Percentiles rank a stretch among this genome's conserved stretches.
Conservation (phyloP, 2,888 invertebrate genomes). For the Rhagium mordax region DNA sequence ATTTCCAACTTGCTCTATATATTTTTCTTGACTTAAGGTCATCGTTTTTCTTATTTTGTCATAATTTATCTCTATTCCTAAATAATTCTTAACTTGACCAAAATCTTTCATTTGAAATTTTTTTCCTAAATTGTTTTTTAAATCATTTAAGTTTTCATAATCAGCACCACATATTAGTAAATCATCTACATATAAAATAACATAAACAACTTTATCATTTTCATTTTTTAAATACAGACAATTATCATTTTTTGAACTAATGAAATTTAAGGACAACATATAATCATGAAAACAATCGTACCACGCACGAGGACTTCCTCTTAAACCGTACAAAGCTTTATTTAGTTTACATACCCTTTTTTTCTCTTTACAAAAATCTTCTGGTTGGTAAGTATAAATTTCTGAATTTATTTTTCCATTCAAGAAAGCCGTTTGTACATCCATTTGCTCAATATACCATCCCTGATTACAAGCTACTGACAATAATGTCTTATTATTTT, state of each 20-base stretch:
- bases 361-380: no score
- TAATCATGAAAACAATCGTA: slow-evolving; percentile 49
- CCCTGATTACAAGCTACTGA: background rate
- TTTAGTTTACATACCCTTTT: no score
- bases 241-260: slow-evolving; percentile 35
- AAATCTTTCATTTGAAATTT: slow-evolving; percentile 42
- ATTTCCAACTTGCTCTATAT: background rate
- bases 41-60: no score
- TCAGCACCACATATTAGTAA: slow-evolving; percentile 38
- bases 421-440: slow-evolving; percentile 1
- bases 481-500: slow-evolving; percentile 4
- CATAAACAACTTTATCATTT: slow-evolving; percentile 21
- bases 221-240: slow-evolving; percentile 37
- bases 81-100: no score
- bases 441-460: background rate
- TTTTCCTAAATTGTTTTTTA: slow-evolving; percentile 33
- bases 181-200: slow-evolving; percentile 45
- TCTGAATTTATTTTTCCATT: slow-evolving; percentile 36
- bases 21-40: background rate
- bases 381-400: slow-evolving; percentile 48
- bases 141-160: slow-evolving; percentile 15
- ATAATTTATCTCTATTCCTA: no score
- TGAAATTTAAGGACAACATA: slow-evolving; percentile 35
- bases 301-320: slow-evolving; percentile 44
- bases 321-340: slow-evolving; percentile 54